phyloP scores from a whole-genome alignment of 2,888 invertebrate species.

The Epistrophella euchroma region DNA sequence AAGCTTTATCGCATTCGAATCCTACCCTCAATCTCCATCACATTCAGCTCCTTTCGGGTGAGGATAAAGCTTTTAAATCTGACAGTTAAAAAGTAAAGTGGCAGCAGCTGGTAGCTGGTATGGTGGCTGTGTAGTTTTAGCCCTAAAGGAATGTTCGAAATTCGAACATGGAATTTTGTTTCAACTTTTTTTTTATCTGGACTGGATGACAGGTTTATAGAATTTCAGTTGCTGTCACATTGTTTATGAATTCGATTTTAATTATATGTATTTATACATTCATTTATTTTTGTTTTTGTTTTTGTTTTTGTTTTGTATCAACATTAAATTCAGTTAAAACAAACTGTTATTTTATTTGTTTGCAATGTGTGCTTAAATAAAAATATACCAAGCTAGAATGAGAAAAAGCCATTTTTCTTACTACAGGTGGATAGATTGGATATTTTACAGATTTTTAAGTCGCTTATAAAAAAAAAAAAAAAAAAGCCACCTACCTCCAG shows the following conservation, averaged over 20 bases:
- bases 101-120: slow-evolving; percentile 41
- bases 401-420: no score
- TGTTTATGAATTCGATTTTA: not conserved
- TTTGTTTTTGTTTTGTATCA: no score
- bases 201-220: not conserved
- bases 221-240: not conserved
- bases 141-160: slow-evolving; percentile 59
- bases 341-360: no score
- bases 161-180: slow-evolving; percentile 58
- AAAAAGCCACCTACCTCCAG: no score
- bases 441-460: no score
- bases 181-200: not conserved
- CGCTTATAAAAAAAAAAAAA: no score
- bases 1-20: slow-evolving; percentile 48
- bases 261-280: no score
- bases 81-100: slow-evolving; percentile 65
- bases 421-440: no score
- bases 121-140: slow-evolving; percentile 1
- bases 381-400: no score
- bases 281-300: no score
- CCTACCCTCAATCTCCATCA: not conserved
- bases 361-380: no score
- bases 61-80: slow-evolving; percentile 58
- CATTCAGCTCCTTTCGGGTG: not conserved
- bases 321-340: no score